Evolutionary conservation across 2,888 invertebrate genomes (phyloP), one percentile per base, ranked within the genome.

Genomic region (Chelonus formosanus): DNA sequence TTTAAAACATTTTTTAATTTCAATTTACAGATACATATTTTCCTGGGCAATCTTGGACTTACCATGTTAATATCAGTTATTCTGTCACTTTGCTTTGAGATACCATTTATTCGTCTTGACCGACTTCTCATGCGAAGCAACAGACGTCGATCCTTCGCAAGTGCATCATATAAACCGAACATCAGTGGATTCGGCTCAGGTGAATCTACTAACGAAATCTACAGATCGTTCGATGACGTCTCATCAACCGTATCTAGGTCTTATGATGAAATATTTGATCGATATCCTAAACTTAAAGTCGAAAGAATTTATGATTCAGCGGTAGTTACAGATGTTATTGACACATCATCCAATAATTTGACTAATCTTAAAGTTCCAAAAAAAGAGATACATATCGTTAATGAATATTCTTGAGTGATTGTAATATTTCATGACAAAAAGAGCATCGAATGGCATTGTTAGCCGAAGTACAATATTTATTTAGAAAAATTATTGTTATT

Each of bases 61-160:
- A 77, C 78, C 3, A 67, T 83, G 67, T 20, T 78, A 1, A 4
- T 80, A 0, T 76, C 84, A 0, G 65, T 70, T 1, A 58, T 76
- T 0, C 71, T 80, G 68, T 73, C 70, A 45, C 72, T 82, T 3
- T 73, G 75, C 31, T 80, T 82, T 69, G 84, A 84, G 67, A 73
- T 80, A 60, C 84, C 84, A 0, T 81, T 81, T 63, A 70, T 77
- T 70, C 71, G 61, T 2, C 60, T 84, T 35, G 73, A 75, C 10
- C 70, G 72, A 3, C 20, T 67, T 0, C 36, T 76, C 3, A 34
- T 61, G 0, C 59, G 52, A n/a, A 43, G 44, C 10, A 10, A 36
- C 5, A 40, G 43, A 35, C 31, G 36, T 5, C 53, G 58, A 53
- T 45, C 5, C 3, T 59, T 59, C 35, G 34, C n/a, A 3, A 53